These are phyloP conservation scores for Globia sparganii DNA, from an alignment of 2,888 invertebrate genomes.

Conservation along the genomic window DNA sequence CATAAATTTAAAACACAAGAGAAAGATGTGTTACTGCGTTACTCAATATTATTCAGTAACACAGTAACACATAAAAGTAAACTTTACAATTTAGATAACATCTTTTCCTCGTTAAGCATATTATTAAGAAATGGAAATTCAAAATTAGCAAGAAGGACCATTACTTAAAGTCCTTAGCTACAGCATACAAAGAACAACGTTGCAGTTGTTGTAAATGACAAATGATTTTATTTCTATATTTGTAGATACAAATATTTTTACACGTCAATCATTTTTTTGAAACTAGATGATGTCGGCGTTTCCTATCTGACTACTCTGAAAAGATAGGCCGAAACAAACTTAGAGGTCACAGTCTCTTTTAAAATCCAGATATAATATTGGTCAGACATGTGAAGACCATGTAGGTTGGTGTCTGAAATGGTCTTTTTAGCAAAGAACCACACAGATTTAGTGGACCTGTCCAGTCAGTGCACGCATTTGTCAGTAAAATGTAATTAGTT, in stretches of 20 bases:
- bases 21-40: too few relatives aligned
- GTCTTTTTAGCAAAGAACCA: neutral
- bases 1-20: neutral
- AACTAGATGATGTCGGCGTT: neutral
- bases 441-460: neutral
- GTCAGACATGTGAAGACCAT: neutral
- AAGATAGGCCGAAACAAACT: neutral
- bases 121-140: neutral
- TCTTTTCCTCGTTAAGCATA: neutral
- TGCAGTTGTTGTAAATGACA: neutral
- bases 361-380: neutral
- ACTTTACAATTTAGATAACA: neutral
- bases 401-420: neutral
- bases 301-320: neutral
- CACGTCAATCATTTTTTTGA: neutral
- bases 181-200: neutral
- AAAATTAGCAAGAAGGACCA: neutral
- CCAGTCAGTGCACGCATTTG: neutral
- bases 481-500: neutral
- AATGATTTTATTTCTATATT: neutral
- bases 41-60: neutral
- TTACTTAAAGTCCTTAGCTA: neutral
- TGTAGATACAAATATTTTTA: neutral
- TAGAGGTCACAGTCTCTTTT: neutral
- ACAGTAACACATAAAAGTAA: slow-evolving; percentile 1